Base-by-base conservation (phyloP, 2,113 vertebrate species). In the Apaloderma vittatum region DNA sequence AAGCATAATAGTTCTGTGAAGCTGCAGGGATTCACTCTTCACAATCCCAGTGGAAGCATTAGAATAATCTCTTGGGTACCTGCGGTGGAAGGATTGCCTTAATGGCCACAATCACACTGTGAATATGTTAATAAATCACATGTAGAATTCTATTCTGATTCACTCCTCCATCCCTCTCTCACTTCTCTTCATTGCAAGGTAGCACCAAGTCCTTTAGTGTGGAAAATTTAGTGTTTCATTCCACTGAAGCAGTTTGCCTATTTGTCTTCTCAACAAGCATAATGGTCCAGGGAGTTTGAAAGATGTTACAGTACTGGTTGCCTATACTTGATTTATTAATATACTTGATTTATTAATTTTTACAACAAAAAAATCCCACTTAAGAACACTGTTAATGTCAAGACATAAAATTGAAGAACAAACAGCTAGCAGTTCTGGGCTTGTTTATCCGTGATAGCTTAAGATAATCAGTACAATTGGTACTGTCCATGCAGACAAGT, bases 61-160 rank as follows among this genome's bases (percentile, higher is more conserved):
- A 71, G 8, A 37, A 76, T 62, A 36, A 76, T 88, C 71, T 68
- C 90, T 48, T 4, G 74, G 62, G 88, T 72, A 68, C 34, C 71
- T 79, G 45, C 30, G 70, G 73, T 81, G 66, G 78, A 78, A 75
- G 48, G 37, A 94, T 92, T 94, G 90, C 71, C 58, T 79, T 86
- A 79, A 82, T 54, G 54, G 78, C 57, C 90, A 49, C 27, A 86
- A 88, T 82, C 29, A 71, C 1, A 0, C n/a, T 29, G 5, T 11
- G 74, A 94, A 74, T 36, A 48, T 12, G 66, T 57, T 21, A 29
- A 40, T 73, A 85, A 95, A 88, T 88, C 75, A 52, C 15, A 7
- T 5, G 27, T 57, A 82, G 46, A 86, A 79, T 88, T 93, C 62
- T 86, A n/a, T 90, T 91, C 58, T 78, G 71, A 17, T 36, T 72